phyloP scores from a whole-genome alignment of 2,888 invertebrate species.

The Euplexia lucipara region DNA sequence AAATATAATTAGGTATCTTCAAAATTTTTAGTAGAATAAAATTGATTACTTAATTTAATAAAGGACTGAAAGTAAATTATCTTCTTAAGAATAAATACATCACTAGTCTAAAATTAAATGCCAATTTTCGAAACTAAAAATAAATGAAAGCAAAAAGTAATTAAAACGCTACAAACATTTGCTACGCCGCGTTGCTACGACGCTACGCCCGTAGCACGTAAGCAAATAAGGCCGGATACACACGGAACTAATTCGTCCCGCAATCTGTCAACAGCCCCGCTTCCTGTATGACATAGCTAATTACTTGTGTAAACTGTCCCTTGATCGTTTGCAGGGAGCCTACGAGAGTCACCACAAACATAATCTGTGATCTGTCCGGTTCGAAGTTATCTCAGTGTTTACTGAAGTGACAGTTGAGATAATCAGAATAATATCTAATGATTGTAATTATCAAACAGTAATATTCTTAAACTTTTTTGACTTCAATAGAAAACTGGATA shows the following conservation, averaged over 20 bases:
- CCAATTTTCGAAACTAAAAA: too few relatives aligned
- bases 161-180: conserved; percentile 44
- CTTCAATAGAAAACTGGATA: background rate
- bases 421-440: conserved; percentile 25
- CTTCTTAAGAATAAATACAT: background rate
- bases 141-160: conserved; percentile 14
- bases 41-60: too few relatives aligned
- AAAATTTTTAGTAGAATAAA: too few relatives aligned
- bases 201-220: conserved; percentile 82
- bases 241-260: conserved; percentile 74
- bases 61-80: background rate
- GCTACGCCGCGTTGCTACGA: conserved; percentile 55
- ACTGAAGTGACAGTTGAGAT: conserved; percentile 48
- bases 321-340: conserved; percentile 75
- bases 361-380: conserved; percentile 70
- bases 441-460: background rate
- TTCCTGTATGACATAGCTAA: conserved; percentile 80
- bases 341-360: conserved; percentile 71
- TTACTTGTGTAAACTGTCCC: conserved; percentile 88
- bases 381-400: conserved; percentile 59
- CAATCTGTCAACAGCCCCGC: conserved; percentile 68
- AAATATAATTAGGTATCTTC: background rate
- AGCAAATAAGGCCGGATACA: conserved; percentile 80
- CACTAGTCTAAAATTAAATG: background rate
- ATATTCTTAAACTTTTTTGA: background rate